These are phyloP conservation scores for Myotis lucifugus DNA, from an alignment of 2,113 vertebrate genomes.

Conservation along the genomic window DNA sequence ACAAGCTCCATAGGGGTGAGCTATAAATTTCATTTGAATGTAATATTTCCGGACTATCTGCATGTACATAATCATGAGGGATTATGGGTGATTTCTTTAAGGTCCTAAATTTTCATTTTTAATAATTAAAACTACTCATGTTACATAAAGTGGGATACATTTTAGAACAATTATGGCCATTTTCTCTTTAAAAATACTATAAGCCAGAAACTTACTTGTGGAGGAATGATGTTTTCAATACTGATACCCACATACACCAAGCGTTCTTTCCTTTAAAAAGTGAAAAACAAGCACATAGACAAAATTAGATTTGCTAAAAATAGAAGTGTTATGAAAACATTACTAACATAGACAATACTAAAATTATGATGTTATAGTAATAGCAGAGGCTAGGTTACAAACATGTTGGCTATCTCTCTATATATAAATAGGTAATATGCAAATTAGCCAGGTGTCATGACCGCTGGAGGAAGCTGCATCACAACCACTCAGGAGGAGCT, in stretches of 20 bases:
- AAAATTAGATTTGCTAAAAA: slow-evolving; percentile 51
- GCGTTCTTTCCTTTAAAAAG: slow-evolving; percentile 92
- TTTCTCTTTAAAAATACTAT: slow-evolving; percentile 39
- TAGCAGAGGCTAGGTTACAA: not conserved
- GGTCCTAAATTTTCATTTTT: slow-evolving; percentile 27
- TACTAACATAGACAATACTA: slow-evolving; percentile 1
- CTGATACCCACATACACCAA: slow-evolving; percentile 99
- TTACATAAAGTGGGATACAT: slow-evolving; percentile 1
- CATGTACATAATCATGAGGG: not conserved
- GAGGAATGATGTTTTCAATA: slow-evolving; percentile 98
- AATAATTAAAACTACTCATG: slow-evolving; percentile 36
- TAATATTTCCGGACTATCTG: not conserved
- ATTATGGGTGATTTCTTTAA: not conserved
- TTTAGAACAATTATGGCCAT: not conserved
- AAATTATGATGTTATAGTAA: not conserved
- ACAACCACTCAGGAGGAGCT: too few species aligned
- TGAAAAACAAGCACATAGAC: slow-evolving; percentile 54
- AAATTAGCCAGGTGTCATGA: too few species aligned
- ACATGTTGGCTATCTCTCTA: not conserved
- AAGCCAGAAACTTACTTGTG: slow-evolving; percentile 88
- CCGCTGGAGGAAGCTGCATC: too few species aligned
- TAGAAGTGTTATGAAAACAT: not conserved
- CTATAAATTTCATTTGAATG: not conserved
- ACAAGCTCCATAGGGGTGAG: not conserved
- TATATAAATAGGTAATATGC: too few species aligned